Evolutionary conservation across 1,140 invertebrate species (phyloP).

Genomic region (Anoplolepis gracilipes): DNA sequence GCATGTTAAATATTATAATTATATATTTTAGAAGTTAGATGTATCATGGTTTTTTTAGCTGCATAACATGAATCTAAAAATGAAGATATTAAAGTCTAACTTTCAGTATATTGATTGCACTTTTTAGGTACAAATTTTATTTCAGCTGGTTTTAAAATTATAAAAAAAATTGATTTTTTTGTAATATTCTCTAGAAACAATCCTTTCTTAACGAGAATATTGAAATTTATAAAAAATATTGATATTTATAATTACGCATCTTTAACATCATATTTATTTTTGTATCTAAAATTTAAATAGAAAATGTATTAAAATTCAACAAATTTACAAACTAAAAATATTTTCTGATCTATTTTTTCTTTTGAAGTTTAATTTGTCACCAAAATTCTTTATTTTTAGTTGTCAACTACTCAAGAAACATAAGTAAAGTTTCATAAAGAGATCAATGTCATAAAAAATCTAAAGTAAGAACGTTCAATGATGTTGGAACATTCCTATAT

Average conservation of each 20-base stretch:
- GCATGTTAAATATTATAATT: neutral
- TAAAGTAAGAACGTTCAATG: neutral
- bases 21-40: neutral
- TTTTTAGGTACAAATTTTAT: too few species aligned
- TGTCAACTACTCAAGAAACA: neutral
- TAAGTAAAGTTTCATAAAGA: neutral
- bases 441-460: neutral
- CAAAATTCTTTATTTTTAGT: neutral
- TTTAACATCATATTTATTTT: neutral
- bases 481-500: neutral
- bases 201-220: too few species aligned
- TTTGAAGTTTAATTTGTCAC: neutral
- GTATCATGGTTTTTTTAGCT: neutral
- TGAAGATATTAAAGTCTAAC: too few species aligned
- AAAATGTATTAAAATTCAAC: neutral
- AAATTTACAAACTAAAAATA: neutral
- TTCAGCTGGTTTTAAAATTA: too few species aligned
- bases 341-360: neutral
- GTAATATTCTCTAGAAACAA: too few species aligned
- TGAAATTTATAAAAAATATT: too few species aligned
- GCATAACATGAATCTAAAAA: too few species aligned
- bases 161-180: too few species aligned
- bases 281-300: neutral
- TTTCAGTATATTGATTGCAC: too few species aligned
- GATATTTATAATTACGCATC: neutral